Base-by-base conservation (phyloP, 2,888 invertebrate genomes). In the Orthosia cruda region DNA sequence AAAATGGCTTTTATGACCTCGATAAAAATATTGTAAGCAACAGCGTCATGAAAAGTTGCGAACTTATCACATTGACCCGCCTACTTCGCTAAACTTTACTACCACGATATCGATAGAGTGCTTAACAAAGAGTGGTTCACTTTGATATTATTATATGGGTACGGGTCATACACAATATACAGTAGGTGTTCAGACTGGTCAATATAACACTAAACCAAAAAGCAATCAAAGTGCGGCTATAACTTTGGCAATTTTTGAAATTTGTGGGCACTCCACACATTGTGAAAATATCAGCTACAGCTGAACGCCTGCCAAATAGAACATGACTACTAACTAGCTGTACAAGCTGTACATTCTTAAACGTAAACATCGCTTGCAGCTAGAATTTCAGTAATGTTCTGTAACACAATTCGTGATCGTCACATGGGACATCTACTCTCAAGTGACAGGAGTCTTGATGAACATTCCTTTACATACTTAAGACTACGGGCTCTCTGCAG, bases 301-400 rank as follows among this genome's bases (percentile, higher is more conserved):
- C 23, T 59, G 13, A n/a, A 40, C 16, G n/a, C 18, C 16, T 50
- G 47, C 65, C 64, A 66, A 69, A 62, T 74, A 58, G 52, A 58
- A 45, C 45, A 23, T 58, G 49, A 58, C 50, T 65, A 63, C 58
- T 63, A 79, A 77, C 64, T 64, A 52, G 40, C 40, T 54, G 23
- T 23, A 79, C 26, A 45, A 45, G 32, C 50, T 55, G n/a, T 57
- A 62, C 23, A 74, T 70, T 58, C 11, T 20, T 67, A 16, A 80
- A 74, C 58, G 50, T 26, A 73, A 68, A 69, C 47, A 23, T 26
- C 2, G 47, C 26, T 45, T 20, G 18, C 20, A 26, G 59, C 15
- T 66, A 59, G 12, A 45, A 67, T 52, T 66, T 65, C 16, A 1
- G 4, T 4, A 58, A 58, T 58, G 62, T 57, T 26, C n/a, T n/a